These are phyloP conservation scores for Danio kyathit DNA, from an alignment of 2,797 vertebrate species.

Conservation along the genomic window DNA sequence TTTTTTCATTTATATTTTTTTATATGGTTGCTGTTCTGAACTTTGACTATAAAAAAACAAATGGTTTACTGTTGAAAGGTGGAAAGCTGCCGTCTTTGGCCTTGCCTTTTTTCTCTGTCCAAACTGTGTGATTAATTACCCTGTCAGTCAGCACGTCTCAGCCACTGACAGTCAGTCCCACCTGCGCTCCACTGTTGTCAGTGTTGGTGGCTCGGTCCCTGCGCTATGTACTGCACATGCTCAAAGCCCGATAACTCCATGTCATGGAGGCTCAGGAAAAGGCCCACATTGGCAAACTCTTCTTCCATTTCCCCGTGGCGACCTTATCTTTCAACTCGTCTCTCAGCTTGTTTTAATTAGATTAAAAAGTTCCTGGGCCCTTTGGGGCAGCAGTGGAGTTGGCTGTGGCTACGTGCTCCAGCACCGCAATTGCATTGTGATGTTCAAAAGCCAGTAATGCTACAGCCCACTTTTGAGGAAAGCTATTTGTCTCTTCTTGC, in stretches of 20 bases:
- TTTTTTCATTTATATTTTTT: background rate
- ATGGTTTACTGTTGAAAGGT: slow-evolving; percentile 12
- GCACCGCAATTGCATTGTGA: slow-evolving; percentile 49
- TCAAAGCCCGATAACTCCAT: slow-evolving; percentile 67
- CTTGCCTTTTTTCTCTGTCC: slow-evolving; percentile 28
- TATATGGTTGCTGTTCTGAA: background rate
- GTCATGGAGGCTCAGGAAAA: slow-evolving; percentile 60
- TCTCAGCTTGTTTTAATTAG: slow-evolving; percentile 74
- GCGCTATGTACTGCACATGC: slow-evolving; percentile 54
- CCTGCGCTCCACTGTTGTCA: slow-evolving; percentile 64
- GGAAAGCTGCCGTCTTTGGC: background rate
- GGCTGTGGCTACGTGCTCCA: slow-evolving; percentile 52
- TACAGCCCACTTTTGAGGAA: slow-evolving; percentile 43
- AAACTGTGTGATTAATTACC: slow-evolving; percentile 68
- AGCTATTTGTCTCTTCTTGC: background rate
- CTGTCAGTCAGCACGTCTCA: slow-evolving; percentile 65
- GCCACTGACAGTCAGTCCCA: slow-evolving; percentile 66
- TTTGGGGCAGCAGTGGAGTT: slow-evolving; percentile 42
- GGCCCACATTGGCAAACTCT: slow-evolving; percentile 6
- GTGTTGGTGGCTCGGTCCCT: slow-evolving; percentile 61
- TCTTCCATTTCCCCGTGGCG: slow-evolving; percentile 56
- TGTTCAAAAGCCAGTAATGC: slow-evolving; percentile 56
- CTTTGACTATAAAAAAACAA: background rate
- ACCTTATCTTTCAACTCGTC: slow-evolving; percentile 74
- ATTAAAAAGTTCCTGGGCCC: slow-evolving; percentile 71